These are phyloP conservation scores for Stichodactyla mertensii DNA, from an alignment of 64 coral and sea anemone species.

Conservation along the genomic window DNA sequence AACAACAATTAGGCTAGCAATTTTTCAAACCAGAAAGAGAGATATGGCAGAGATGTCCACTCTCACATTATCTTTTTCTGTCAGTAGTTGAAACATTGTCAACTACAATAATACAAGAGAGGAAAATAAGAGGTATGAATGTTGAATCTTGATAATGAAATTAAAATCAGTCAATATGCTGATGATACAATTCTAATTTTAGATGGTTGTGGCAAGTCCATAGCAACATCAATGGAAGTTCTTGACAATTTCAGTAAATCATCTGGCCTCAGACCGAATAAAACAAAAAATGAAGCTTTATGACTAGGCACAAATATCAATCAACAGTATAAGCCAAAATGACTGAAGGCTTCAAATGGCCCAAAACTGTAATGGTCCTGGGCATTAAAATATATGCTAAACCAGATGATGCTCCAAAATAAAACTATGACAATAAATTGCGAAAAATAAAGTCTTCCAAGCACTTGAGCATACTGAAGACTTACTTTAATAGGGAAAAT, in stretches of 20 bases:
- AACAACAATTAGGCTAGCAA: not conserved
- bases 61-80: constrained; percentile 9
- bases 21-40: constrained; percentile 7
- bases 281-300: constrained; percentile 16
- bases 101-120: not conserved
- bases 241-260: not conserved
- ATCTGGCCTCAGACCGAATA: not conserved
- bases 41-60: not conserved
- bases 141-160: too few relatives aligned
- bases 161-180: too few relatives aligned
- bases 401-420: not conserved
- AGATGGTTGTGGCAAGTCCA: not conserved
- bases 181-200: too few relatives aligned
- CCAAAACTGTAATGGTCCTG: constrained; percentile 11
- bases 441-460: constrained; percentile 18
- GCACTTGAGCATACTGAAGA: not conserved
- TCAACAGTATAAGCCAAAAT: not conserved
- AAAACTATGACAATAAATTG: constrained; percentile 16
- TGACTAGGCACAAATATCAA: constrained; percentile 7
- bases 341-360: constrained; percentile 36
- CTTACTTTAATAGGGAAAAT: constrained; percentile 4
- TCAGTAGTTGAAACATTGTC: too few relatives aligned
- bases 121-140: not conserved
- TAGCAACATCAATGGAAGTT: not conserved
- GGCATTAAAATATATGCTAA: constrained; percentile 36